Percentiles rank a stretch among this genome's conserved stretches.
Evolutionary conservation across 2,888 invertebrate species (phyloP).

Genomic region (Euphydryas editha): DNA sequence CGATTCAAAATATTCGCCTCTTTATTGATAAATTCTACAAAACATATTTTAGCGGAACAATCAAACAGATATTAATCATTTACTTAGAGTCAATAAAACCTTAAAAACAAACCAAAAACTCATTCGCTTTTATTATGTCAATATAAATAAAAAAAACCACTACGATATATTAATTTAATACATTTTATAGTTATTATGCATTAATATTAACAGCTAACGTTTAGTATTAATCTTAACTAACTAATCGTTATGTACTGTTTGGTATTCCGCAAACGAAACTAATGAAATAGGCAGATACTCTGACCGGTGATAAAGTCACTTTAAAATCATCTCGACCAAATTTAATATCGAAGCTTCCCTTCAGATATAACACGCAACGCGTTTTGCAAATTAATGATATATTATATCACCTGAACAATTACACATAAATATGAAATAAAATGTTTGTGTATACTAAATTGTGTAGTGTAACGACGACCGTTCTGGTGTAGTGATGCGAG

Average conservation of each 20-base stretch:
- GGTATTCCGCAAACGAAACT: constrained; percentile 33
- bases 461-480: no score
- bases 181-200: no score
- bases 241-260: no score
- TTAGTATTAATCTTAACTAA: no score
- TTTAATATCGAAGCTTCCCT: neutral
- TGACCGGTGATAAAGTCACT: constrained; percentile 6
- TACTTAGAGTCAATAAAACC: no score
- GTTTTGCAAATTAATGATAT: constrained; percentile 22
- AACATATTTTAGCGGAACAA: neutral
- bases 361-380: constrained; percentile 32
- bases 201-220: no score
- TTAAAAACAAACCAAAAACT: no score
- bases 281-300: constrained; percentile 17
- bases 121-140: neutral
- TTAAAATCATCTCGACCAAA: constrained; percentile 46
- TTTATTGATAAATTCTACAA: constrained; percentile 25
- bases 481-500: no score
- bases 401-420: no score
- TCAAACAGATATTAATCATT: neutral
- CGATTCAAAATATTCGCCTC: constrained; percentile 66
- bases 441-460: no score
- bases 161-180: no score
- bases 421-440: no score
- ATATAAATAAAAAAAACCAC: neutral